phyloP scores from a whole-genome alignment of 2,113 vertebrate species.

The Ameiurus melas region DNA sequence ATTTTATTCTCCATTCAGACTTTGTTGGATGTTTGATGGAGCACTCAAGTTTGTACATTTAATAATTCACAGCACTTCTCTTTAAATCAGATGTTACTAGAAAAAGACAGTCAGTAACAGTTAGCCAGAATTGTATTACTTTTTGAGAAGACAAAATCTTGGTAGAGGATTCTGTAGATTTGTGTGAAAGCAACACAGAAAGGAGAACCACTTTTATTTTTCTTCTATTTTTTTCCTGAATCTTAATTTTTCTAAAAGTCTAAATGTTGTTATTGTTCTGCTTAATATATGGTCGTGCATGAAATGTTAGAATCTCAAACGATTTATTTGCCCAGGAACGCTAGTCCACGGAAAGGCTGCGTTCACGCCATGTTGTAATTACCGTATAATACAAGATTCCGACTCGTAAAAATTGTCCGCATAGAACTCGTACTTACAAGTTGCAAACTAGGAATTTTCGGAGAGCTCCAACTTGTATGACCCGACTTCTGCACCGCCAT shows the following conservation, averaged over 20 bases:
- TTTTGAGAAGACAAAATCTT: neutral
- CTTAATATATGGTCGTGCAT: neutral
- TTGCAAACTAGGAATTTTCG: too few species aligned
- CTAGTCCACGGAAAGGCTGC: neutral
- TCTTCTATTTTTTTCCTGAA: neutral
- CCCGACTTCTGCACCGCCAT: too few species aligned
- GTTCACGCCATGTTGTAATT: too few species aligned
- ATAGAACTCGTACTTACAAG: too few species aligned
- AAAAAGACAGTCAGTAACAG: too few species aligned
- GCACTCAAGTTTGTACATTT: neutral
- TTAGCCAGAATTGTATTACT: neutral
- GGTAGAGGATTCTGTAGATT: neutral
- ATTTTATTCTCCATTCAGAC: neutral
- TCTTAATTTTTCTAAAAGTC: neutral
- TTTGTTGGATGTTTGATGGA: neutral
- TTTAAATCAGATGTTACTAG: neutral
- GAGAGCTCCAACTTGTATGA: too few species aligned
- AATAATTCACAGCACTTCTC: neutral
- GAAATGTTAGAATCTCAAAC: neutral
- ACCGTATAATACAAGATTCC: too few species aligned
- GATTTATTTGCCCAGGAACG: neutral
- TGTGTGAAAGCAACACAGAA: neutral
- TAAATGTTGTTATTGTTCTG: neutral
- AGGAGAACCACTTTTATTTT: neutral
- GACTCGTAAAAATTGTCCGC: too few species aligned